Evolutionary conservation across 1,140 invertebrate species (phyloP), one percentile per base, ranked within the genome.

Genomic region (Drosophila tristis): DNA sequence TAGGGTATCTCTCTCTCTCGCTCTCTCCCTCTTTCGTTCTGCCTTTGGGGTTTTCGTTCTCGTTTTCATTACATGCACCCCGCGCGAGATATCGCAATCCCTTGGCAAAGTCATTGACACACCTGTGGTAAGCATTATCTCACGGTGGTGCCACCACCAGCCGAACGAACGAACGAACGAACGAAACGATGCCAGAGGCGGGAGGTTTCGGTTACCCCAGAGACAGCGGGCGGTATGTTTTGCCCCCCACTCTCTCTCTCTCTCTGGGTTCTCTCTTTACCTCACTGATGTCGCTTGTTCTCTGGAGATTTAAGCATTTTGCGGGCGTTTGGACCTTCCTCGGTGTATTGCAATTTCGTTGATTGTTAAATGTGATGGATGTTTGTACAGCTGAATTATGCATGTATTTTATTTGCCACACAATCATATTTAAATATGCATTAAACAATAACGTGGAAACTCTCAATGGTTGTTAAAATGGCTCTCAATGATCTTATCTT

Each of bases 81-180:
- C 74, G 49, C 64, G 35, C 35, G 35, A 39, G 35, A 39, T 71
- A 71, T 71, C 67, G 67, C 53, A 75, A 64, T 71, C 81, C 81
- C 82, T 49, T 70, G 63, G 67, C 66, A 86, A 39, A 86, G 78
- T 87, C 82, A 87, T 78, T 72, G 82, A 79, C 82, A 89, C 82
- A 87, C 82, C 82, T 89, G 84, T 82, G 66, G 60, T 63, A 50
- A 48, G 61, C 72, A 85, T 75, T 75, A 64, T 67, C 31, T 55
- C 44, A 45, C 42, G 15, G 7, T 31, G 59, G 13, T 0, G 23
- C 20, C 20, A 51, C 29, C 26, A 43, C 16, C 44, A 48, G 16
- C 1, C 23, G 2, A 25, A 31, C 11, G 15, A 9, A n/a, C n/a
- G 26, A 20, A 20, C 23, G 2, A 25, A 31, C 11, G 15, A 9